phyloP scores from a whole-genome alignment of 2,113 vertebrate species.

The Philantomba maxwellii region DNA sequence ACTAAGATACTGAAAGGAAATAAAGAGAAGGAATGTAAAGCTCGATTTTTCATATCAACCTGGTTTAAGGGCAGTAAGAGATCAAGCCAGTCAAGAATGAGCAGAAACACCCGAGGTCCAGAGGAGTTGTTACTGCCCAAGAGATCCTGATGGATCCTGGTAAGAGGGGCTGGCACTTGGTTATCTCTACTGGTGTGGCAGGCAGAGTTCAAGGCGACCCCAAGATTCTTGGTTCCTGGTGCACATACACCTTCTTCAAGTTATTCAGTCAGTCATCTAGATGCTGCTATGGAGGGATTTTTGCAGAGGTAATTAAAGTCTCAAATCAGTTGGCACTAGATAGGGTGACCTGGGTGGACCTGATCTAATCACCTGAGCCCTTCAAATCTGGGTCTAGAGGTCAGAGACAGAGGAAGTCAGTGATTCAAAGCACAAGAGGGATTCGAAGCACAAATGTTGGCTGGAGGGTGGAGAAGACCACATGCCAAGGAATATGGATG shows the following conservation, averaged over 20 bases:
- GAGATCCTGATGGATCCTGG: neutral
- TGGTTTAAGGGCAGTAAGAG: neutral
- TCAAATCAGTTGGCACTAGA: neutral
- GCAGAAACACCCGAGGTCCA: neutral
- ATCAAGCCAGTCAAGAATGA: neutral
- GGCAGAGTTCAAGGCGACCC: too few relatives aligned
- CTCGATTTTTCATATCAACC: neutral
- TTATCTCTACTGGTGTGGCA: neutral
- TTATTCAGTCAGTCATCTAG: neutral
- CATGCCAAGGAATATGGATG: neutral
- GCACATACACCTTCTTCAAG: neutral
- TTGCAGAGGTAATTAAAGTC: neutral
- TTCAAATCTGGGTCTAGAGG: neutral
- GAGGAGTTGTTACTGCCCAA: neutral
- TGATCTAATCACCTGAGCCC: neutral
- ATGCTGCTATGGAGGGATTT: neutral
- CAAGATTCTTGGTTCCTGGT: neutral
- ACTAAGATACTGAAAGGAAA: neutral
- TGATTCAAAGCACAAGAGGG: neutral
- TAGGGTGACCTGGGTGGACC: neutral
- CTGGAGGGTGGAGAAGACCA: neutral
- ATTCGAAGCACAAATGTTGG: neutral
- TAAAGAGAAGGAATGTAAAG: neutral
- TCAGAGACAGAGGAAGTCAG: neutral
- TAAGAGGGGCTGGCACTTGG: neutral